Percentiles rank a stretch among this genome's conserved stretches.
Conservation (phyloP, 2,797 vertebrate genomes). For the Alfaro cultratus region DNA sequence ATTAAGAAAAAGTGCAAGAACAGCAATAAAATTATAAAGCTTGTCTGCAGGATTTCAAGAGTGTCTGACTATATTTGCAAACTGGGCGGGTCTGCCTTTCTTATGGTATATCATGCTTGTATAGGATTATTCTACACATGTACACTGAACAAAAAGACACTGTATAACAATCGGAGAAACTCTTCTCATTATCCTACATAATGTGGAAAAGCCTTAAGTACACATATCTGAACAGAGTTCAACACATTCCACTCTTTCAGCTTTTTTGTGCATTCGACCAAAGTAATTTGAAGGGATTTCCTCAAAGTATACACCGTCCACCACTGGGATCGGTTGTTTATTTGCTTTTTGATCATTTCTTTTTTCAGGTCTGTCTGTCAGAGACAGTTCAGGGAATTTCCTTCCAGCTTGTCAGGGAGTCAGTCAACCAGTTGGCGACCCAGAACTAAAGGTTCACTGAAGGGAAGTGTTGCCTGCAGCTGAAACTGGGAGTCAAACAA, state of each 20-base stretch:
- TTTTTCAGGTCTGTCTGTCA: slow-evolving; percentile 42
- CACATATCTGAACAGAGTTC: slow-evolving; percentile 58
- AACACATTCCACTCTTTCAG: slow-evolving; percentile 55
- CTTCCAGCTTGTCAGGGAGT: slow-evolving; percentile 34
- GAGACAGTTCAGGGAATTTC: slow-evolving; percentile 48
- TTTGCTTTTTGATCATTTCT: slow-evolving; percentile 56
- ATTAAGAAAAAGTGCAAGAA: slow-evolving; percentile 68
- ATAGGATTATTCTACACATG: slow-evolving; percentile 53
- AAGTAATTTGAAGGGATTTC: slow-evolving; percentile 65
- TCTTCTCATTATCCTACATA: slow-evolving; percentile 55
- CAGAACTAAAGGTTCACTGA: slow-evolving; percentile 49
- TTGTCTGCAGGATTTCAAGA: slow-evolving; percentile 54
- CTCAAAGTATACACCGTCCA: slow-evolving; percentile 45
- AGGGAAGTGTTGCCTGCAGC: slow-evolving; percentile 61
- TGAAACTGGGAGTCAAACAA: slow-evolving; percentile 30
- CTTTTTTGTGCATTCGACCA: slow-evolving; percentile 55
- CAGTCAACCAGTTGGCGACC: slow-evolving; percentile 61
- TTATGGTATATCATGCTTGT: slow-evolving; percentile 46
- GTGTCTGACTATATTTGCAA: slow-evolving; percentile 69
- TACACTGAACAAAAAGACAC: slow-evolving; percentile 60
- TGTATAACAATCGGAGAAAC: slow-evolving; percentile 40
- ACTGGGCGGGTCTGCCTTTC: slow-evolving; percentile 69
- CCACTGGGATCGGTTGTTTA: slow-evolving; percentile 49
- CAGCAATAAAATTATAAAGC: slow-evolving; percentile 74
- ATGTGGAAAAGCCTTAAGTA: slow-evolving; percentile 61